phyloP scores from a whole-genome alignment of 2,888 invertebrate genomes.

The Lissocephala sabroskyi region DNA sequence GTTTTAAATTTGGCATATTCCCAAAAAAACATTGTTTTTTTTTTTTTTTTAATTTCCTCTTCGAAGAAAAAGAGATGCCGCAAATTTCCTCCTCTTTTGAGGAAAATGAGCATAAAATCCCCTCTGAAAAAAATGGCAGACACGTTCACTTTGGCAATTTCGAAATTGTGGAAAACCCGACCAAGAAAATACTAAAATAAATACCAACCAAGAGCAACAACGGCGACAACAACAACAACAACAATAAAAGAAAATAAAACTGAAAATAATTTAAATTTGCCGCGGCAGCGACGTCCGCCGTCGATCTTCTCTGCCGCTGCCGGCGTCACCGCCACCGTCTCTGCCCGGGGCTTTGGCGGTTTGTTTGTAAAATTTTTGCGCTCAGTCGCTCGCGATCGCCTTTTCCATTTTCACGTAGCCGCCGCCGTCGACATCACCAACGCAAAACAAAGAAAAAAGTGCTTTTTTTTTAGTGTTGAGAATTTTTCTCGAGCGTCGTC shows the following conservation, averaged over 20 bases:
- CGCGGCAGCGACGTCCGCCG: conserved; percentile 30
- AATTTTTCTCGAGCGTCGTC: neutral
- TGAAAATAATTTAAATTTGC: conserved; percentile 60
- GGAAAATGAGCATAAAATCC: too few relatives aligned
- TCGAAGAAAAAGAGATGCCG: too few relatives aligned
- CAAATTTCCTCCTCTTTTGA: too few relatives aligned
- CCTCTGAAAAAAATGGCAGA: too few relatives aligned
- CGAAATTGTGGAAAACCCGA: conserved; percentile 12
- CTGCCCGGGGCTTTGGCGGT: conserved; percentile 11
- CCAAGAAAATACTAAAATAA: conserved; percentile 21
- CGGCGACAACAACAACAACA: conserved; percentile 14
- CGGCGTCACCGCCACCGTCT: conserved; percentile 17
- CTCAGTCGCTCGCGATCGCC: conserved; percentile 66
- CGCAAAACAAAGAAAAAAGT: conserved; percentile 1
- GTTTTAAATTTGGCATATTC: too few relatives aligned
- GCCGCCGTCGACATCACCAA: conserved; percentile 6
- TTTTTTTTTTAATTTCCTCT: too few relatives aligned
- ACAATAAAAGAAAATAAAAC: conserved; percentile 43
- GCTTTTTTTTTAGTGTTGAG: neutral
- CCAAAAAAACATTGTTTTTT: too few relatives aligned
- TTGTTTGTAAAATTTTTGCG: conserved; percentile 59
- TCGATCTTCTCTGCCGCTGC: conserved; percentile 6
- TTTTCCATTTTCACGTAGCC: conserved; percentile 65
- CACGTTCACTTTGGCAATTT: too few relatives aligned
- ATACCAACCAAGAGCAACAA: conserved; percentile 9